Base-by-base conservation (phyloP, 2,113 vertebrate genomes). In the Petromus typicus region DNA sequence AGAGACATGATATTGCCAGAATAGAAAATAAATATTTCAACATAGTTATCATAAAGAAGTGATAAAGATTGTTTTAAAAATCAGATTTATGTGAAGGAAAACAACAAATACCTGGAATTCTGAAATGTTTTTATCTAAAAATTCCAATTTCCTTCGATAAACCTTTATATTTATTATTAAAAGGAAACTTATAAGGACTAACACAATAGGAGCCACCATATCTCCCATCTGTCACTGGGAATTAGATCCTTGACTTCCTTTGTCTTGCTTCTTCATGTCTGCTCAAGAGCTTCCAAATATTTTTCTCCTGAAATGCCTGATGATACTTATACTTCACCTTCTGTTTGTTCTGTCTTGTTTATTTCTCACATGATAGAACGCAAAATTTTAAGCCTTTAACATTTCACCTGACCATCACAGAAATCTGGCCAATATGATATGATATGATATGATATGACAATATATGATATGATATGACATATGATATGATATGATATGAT, bases 191-290 rank as follows among this genome's bases (percentile, higher is more conserved):
- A 86, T 7, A 48, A 4, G 69, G 8, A 61, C 48, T n/a, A 87
- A 48, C 34, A 43, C 9, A n/a, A 20, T 45, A 40, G 22, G 23
- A 63, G 11, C 9, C 13, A 57, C 37, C n/a, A 14, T 20, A 32
- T 78, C 32, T 76, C 51, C 18, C 71, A 25, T 66, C 11, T 64
- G 22, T 3, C 34, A 7, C 3, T 32, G 57, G 59, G 86, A 90
- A 11, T 34, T 37, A 82, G 14, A 81, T 34, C 3, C 20, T 32
- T 9, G 8, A 2, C 18, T 3, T 1, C 5, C 0, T 18, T 13
- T 30, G 32, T 40, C 13, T 14, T 82, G 59, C 18, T 34, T 40
- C 10, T 43, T 30, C 32, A 5, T 64, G 20, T 34, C 76, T 92
- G 17, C 32, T n/a, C 25, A 51, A 40, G 1, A 64, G 3, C 5